phyloP scores from a whole-genome alignment of 2,797 vertebrate genomes.

The Notoglanidium macrostoma region DNA sequence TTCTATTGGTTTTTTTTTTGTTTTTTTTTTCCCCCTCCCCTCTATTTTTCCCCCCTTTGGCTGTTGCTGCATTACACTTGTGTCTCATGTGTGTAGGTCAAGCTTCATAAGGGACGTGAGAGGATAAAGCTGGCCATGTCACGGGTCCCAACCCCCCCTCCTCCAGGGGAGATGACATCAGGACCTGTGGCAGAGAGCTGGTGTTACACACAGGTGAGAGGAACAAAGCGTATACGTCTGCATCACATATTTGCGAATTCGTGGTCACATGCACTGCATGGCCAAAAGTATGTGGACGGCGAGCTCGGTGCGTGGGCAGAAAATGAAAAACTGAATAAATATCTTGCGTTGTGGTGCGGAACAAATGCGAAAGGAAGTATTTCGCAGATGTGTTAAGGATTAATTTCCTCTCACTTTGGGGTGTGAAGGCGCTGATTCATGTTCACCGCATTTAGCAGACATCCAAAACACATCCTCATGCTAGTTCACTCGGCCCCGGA shows the following conservation, averaged over 20 bases:
- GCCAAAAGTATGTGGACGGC: background rate
- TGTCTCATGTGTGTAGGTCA: conserved; percentile 45
- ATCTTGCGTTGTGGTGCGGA: background rate
- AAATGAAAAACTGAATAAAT: background rate
- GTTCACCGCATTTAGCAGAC: background rate
- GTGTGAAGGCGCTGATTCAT: background rate
- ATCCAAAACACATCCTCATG: background rate
- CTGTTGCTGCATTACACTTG: background rate
- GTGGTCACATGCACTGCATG: no score
- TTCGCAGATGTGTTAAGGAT: background rate
- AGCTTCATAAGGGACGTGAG: conserved; percentile 52
- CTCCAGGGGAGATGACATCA: conserved; percentile 99
- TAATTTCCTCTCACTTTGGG: background rate
- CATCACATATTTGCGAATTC: no score
- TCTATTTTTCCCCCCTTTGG: background rate
- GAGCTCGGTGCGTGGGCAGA: background rate
- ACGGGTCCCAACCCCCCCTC: conserved; percentile 98
- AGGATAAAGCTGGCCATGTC: conserved; percentile 90
- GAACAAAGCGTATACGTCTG: no score
- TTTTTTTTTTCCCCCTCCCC: no score
- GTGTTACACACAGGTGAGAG: conserved; percentile 92
- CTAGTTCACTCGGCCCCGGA: background rate
- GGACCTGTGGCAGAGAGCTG: conserved; percentile 98
- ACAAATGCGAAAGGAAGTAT: background rate
- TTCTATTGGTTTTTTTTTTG: background rate